Evolutionary conservation across 2,113 vertebrate species (phyloP).

Genomic region (Aspiorhynchus laticeps): DNA sequence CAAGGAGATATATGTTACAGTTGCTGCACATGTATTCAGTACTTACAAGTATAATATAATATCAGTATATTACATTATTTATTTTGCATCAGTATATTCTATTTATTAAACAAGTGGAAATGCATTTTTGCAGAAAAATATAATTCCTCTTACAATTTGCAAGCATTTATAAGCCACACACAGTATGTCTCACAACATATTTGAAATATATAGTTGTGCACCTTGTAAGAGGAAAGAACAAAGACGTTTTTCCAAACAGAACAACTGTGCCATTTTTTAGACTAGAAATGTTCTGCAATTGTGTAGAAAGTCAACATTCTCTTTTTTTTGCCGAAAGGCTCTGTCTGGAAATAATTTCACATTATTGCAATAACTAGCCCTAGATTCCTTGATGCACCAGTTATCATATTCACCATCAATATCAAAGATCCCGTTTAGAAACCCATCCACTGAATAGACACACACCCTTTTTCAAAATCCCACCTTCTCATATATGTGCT

Average conservation of each 20-base stretch:
- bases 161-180: background rate
- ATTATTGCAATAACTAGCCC: constrained; percentile 10
- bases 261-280: constrained; percentile 6
- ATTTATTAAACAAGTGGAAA: no score
- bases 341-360: constrained; percentile 6
- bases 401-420: background rate
- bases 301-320: background rate
- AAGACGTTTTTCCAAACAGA: background rate
- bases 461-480: background rate
- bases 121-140: no score
- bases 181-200: background rate
- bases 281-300: constrained; percentile 10
- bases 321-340: background rate
- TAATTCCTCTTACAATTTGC: background rate
- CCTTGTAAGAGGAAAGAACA: background rate
- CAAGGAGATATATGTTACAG: background rate
- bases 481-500: background rate
- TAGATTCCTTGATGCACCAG: background rate
- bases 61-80: background rate
- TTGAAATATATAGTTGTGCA: background rate
- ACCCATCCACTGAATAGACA: background rate
- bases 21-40: background rate
- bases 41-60: background rate
- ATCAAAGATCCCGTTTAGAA: background rate
- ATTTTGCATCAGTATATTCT: no score